A percentile compares a stretch with the other conserved stretches of the same genome.
phyloP scores from a whole-genome alignment of 2,797 vertebrate genomes.

The Rhyacichthys aspro region DNA sequence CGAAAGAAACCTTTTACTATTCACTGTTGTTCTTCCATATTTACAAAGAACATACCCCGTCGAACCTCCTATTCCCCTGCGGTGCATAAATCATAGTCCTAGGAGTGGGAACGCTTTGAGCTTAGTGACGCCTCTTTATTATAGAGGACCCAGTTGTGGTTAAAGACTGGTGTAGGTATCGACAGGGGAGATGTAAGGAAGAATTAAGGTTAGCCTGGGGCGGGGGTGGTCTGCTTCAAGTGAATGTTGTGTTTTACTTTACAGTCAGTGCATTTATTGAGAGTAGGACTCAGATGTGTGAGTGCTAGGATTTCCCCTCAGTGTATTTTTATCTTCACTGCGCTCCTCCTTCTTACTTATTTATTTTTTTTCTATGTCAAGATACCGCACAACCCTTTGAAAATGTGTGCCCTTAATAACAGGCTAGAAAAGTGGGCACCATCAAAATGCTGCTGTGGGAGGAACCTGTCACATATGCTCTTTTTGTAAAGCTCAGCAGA shows the following conservation, averaged over 20 bases:
- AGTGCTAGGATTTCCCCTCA: slow-evolving; percentile 12
- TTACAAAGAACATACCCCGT: slow-evolving; percentile 31
- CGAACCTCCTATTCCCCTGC: slow-evolving; percentile 9
- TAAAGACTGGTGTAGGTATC: slow-evolving; percentile 41
- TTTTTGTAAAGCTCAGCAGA: slow-evolving; percentile 62
- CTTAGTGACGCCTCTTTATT: slow-evolving; percentile 36
- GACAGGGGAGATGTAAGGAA: slow-evolving; percentile 4
- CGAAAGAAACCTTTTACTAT: slow-evolving; percentile 6
- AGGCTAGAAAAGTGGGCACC: slow-evolving; percentile 1
- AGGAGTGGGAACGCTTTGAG: slow-evolving; percentile 23
- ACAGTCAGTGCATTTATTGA: neutral
- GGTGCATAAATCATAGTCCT: slow-evolving; percentile 17
- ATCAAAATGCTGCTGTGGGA: slow-evolving; percentile 32
- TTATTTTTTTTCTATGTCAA: slow-evolving; percentile 4
- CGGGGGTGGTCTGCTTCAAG: slow-evolving; percentile 23
- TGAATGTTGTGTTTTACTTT: slow-evolving; percentile 23
- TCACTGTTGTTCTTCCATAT: slow-evolving; percentile 17
- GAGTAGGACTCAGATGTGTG: slow-evolving; percentile 11
- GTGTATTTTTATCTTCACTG: neutral
- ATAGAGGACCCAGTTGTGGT: slow-evolving; percentile 30
- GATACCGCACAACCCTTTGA: slow-evolving; percentile 2
- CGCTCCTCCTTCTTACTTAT: slow-evolving; percentile 1
- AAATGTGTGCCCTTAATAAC: slow-evolving; percentile 1
- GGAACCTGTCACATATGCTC: slow-evolving; percentile 15
- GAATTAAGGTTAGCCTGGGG: slow-evolving; percentile 22